These are phyloP conservation scores for Aurelia aurita DNA, from an alignment of 30 jellyfish, hydroid and myxozoan species.

Conservation along the genomic window DNA sequence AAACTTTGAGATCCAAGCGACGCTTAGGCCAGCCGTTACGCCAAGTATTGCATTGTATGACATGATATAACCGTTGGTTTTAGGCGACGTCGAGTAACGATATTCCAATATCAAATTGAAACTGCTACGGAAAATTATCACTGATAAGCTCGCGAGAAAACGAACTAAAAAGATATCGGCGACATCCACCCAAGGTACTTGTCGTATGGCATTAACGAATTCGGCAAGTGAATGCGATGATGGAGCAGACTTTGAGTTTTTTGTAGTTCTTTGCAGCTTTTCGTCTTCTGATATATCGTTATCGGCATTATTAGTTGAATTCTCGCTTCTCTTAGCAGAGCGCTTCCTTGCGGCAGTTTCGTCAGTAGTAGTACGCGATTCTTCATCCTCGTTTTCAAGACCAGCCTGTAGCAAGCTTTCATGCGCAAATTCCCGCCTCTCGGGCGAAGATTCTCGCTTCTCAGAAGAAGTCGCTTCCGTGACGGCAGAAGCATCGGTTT, in stretches of 20 bases:
- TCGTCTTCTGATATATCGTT: not conserved
- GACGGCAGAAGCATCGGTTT: not conserved
- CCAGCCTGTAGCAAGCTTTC: too few species aligned
- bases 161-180: constrained; percentile 84
- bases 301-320: too few species aligned
- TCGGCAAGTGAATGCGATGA: constrained; percentile 11
- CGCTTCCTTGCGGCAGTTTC: too few species aligned
- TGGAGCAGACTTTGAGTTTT: not conserved
- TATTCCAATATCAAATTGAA: constrained; percentile 76
- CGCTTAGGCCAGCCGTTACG: constrained; percentile 77
- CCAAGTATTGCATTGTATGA: constrained; percentile 88
- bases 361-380: too few species aligned
- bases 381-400: too few species aligned
- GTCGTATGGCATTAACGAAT: constrained; percentile 51
- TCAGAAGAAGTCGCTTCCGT: not conserved
- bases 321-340: too few species aligned
- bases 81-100: constrained; percentile 84
- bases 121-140: constrained; percentile 87
- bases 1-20: constrained; percentile 67
- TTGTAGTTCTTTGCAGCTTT: not conserved
- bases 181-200: constrained; percentile 83
- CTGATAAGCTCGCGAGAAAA: constrained; percentile 78
- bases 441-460: not conserved
- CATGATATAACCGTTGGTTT: constrained; percentile 81
- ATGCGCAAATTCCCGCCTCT: too few species aligned